phyloP scores from a whole-genome alignment of 2,797 vertebrate genomes.

The Acanthurus tractus region DNA sequence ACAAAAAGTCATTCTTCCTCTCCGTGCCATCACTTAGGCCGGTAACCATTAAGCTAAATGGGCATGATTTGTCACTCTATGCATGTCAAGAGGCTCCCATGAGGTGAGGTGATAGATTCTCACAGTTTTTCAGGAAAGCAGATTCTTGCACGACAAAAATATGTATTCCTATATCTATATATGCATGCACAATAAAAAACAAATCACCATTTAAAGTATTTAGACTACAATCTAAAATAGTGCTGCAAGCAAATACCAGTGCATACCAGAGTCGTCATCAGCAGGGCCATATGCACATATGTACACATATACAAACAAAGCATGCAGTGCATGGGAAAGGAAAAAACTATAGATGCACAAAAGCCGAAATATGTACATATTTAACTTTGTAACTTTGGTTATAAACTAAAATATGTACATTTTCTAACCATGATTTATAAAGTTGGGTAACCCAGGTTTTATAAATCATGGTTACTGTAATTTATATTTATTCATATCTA shows the following conservation, averaged over 20 bases:
- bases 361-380: neutral
- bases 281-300: neutral
- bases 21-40: slow-evolving; percentile 42
- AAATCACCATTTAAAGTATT: neutral
- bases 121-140: slow-evolving; percentile 4
- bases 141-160: neutral
- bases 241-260: neutral
- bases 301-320: too few relatives aligned
- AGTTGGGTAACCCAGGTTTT: neutral
- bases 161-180: too few relatives aligned
- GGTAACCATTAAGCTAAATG: slow-evolving; percentile 48
- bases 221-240: neutral
- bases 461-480: neutral
- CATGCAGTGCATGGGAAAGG: neutral
- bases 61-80: slow-evolving; percentile 48
- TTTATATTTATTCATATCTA: too few relatives aligned
- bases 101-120: slow-evolving; percentile 9
- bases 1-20: slow-evolving; percentile 53
- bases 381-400: too few relatives aligned
- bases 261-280: neutral
- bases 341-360: neutral
- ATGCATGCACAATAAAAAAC: neutral
- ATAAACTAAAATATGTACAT: neutral
- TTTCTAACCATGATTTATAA: too few relatives aligned
- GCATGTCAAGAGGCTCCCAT: slow-evolving; percentile 24